phyloP scores from a whole-genome alignment of 2,888 invertebrate species.

The Stenurella melanura region DNA sequence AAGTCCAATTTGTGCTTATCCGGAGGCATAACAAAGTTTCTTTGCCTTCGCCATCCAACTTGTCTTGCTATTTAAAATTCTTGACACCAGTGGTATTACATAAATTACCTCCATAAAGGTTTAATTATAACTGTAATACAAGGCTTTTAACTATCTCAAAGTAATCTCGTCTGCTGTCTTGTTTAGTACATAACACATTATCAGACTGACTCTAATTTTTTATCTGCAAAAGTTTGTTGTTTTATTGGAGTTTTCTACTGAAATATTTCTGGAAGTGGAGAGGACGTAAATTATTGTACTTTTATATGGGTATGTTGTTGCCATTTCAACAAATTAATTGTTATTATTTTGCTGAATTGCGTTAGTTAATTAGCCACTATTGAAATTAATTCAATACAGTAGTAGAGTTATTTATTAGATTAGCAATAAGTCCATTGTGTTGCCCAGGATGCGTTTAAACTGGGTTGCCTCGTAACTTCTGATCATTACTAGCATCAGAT shows the following conservation, averaged over 20 bases:
- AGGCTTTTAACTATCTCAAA: conserved; percentile 36
- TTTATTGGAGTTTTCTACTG: conserved; percentile 1
- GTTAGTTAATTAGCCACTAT: neutral
- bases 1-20: neutral
- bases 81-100: conserved; percentile 42
- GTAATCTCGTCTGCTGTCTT: neutral
- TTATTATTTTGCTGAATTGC: neutral
- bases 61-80: conserved; percentile 44
- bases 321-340: conserved; percentile 7
- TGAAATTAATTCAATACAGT: neutral
- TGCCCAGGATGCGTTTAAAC: neutral
- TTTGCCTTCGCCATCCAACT: conserved; percentile 6
- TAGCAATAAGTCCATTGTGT: neutral
- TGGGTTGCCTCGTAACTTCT: too few relatives aligned
- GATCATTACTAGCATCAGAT: too few relatives aligned
- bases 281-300: too few relatives aligned
- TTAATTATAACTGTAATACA: conserved; percentile 42
- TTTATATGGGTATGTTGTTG: neutral
- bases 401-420: neutral
- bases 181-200: neutral
- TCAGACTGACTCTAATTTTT: conserved; percentile 3
- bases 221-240: neutral
- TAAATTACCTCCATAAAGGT: conserved; percentile 49
- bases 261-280: neutral
- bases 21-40: neutral